Evolutionary conservation across 2,888 invertebrate genomes (phyloP).

Genomic region (Lamellibrachia columna): DNA sequence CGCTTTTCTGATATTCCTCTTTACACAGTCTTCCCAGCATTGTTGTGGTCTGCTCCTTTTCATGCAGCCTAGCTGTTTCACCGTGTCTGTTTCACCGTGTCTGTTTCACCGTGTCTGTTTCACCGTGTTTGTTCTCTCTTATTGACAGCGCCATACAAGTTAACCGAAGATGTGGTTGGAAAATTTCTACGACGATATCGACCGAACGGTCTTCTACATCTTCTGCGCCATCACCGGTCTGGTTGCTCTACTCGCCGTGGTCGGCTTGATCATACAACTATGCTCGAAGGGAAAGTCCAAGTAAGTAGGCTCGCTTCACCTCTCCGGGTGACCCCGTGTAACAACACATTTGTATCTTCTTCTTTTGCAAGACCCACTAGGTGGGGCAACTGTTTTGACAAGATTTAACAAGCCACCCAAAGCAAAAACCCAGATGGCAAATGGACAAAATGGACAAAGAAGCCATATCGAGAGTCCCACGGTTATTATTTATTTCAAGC

Average conservation of each 20-base stretch:
- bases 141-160: not conserved
- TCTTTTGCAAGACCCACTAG: not conserved
- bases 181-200: constrained; percentile 20
- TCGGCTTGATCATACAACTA: constrained; percentile 28
- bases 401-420: not conserved
- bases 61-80: too few relatives aligned
- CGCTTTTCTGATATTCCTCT: too few relatives aligned
- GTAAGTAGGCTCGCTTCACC: not conserved
- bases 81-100: too few relatives aligned
- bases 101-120: too few relatives aligned
- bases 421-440: not conserved
- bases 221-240: constrained; percentile 32
- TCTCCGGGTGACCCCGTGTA: constrained; percentile 14
- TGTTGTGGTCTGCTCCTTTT: too few relatives aligned
- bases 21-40: too few relatives aligned
- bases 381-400: not conserved
- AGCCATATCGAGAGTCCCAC: not conserved
- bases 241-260: constrained; percentile 27
- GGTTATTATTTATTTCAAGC: not conserved
- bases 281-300: constrained; percentile 21
- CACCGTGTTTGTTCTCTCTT: too few relatives aligned
- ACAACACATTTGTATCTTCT: not conserved
- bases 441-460: not conserved
- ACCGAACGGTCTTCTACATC: constrained; percentile 32
- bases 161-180: constrained; percentile 28